phyloP scores from a whole-genome alignment of 2,113 vertebrate species.

The Psilopsiagon aurifrons region DNA sequence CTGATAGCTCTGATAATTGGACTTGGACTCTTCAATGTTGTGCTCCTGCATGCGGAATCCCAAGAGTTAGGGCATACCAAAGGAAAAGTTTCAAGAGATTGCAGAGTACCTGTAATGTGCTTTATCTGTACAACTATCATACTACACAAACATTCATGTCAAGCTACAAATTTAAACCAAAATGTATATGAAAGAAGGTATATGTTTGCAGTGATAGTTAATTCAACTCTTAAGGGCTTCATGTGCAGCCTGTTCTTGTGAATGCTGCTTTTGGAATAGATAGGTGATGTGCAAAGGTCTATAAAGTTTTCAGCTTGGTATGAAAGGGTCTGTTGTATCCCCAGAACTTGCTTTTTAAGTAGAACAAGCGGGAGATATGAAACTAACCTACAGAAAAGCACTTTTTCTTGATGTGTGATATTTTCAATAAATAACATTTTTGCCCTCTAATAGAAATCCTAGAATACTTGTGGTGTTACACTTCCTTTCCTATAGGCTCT shows the following conservation, averaged over 20 bases:
- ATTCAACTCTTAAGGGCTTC: not conserved
- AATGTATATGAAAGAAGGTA: not conserved
- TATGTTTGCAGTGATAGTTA: not conserved
- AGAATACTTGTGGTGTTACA: not conserved
- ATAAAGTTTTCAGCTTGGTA: not conserved
- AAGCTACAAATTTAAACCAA: not conserved
- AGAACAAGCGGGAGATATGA: not conserved
- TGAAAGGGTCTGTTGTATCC: not conserved
- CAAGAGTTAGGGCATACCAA: not conserved
- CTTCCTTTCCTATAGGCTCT: not conserved
- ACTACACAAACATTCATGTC: not conserved
- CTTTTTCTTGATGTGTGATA: not conserved
- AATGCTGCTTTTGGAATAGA: not conserved
- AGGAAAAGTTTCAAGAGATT: not conserved
- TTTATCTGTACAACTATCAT: not conserved
- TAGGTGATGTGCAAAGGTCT: not conserved
- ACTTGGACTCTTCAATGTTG: not conserved
- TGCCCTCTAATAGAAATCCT: not conserved
- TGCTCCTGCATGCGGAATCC: not conserved
- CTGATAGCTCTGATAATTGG: not conserved
- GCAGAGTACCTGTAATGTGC: not conserved
- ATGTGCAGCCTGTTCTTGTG: rapidly evolving
- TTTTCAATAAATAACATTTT: not conserved
- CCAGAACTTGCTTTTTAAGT: not conserved
- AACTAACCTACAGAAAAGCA: not conserved